Conservation (phyloP, 2,113 vertebrate species). For the Cairina moschata region DNA sequence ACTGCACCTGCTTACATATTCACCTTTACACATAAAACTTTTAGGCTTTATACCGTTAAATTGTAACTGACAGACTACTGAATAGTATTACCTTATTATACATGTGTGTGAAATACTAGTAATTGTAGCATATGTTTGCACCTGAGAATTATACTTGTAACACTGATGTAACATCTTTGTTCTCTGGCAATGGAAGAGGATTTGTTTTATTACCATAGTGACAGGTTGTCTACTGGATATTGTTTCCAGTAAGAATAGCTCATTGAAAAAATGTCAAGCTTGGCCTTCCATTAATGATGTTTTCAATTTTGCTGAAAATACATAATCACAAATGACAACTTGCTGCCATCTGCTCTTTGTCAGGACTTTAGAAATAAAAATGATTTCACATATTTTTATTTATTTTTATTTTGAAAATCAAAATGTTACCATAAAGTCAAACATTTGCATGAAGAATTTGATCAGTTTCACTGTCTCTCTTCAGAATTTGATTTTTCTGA, state of each 20-base stretch:
- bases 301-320: neutral
- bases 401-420: neutral
- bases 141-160: neutral
- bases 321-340: neutral
- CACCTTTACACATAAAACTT: neutral
- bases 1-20: neutral
- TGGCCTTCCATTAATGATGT: neutral
- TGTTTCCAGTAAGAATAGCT: neutral
- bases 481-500: neutral
- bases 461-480: neutral
- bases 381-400: rapidly evolving
- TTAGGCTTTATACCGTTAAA: neutral
- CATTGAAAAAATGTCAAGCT: neutral
- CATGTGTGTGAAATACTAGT: neutral
- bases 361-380: neutral
- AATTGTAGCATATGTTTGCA: neutral
- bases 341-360: neutral
- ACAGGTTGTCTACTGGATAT: neutral
- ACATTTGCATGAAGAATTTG: neutral
- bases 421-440: neutral
- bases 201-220: rapidly evolving
- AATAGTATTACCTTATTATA: neutral
- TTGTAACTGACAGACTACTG: neutral
- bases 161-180: neutral
- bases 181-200: neutral